Evolutionary conservation across 2,797 vertebrate species (phyloP).

Genomic region (Enteromius radiatus): DNA sequence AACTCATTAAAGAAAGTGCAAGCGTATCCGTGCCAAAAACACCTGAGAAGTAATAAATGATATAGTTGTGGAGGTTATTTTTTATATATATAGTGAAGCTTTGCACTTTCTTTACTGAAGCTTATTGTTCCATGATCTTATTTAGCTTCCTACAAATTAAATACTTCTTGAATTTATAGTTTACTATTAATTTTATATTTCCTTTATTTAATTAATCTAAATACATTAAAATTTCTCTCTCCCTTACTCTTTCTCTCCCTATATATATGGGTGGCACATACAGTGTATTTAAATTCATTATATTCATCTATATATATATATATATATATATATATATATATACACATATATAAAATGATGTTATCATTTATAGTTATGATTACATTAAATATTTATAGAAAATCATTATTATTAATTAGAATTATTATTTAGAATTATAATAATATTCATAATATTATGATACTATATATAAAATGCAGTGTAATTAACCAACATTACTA

Average conservation of each 20-base stretch:
- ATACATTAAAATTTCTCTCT: no score
- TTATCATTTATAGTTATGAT: no score
- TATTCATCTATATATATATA: no score
- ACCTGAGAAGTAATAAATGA: not conserved
- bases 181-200: not conserved
- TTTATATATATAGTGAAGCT: not conserved
- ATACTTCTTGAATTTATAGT: not conserved
- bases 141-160: not conserved
- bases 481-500: not conserved
- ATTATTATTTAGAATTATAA: no score
- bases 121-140: not conserved
- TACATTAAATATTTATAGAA: no score
- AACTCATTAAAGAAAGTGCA: slow-evolving; percentile 68
- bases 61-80: not conserved
- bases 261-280: not conserved
- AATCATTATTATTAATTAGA: not conserved
- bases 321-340: no score
- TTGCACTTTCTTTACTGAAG: not conserved
- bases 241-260: not conserved
- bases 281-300: not conserved
- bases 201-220: not conserved
- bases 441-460: no score
- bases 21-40: slow-evolving; percentile 18
- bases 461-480: not conserved
- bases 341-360: no score